A percentile compares a stretch with the other conserved stretches of the same genome.
These are phyloP conservation scores for Xerus rutilus DNA, from an alignment of 2,797 vertebrate genomes.

Conservation along the genomic window DNA sequence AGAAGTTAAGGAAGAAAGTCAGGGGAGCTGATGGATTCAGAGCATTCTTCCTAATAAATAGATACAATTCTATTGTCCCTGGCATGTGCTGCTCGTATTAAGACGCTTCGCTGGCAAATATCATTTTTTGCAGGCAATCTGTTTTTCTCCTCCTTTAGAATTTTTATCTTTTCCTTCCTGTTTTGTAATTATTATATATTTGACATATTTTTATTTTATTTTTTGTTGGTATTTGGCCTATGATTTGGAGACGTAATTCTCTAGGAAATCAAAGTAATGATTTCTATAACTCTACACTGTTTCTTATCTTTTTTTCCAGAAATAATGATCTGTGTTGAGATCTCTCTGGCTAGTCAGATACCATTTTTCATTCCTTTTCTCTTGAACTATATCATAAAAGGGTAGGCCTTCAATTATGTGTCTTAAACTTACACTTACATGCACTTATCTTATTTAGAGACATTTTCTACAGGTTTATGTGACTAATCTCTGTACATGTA, in stretches of 20 bases:
- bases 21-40: not conserved
- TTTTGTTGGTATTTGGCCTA: not conserved
- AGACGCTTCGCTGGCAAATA: not conserved
- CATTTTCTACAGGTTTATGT: not conserved
- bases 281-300: not conserved
- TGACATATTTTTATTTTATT: not conserved
- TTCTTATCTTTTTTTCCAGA: constrained; percentile 28
- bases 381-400: not conserved
- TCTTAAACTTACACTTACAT: not conserved
- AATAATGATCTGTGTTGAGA: not conserved
- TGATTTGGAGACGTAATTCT: not conserved
- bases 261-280: not conserved
- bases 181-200: not conserved
- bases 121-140: not conserved
- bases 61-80: not conserved
- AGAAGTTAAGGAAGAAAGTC: not conserved
- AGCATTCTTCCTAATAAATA: not conserved
- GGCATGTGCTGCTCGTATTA: not conserved
- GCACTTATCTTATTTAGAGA: not conserved
- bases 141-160: not conserved
- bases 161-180: not conserved
- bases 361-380: not conserved
- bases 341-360: not conserved
- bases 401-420: not conserved
- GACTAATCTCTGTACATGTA: not conserved